phyloP scores from a whole-genome alignment of 35 echinoderm and acorn worm species.

The Hemicentrotus pulcherrimus region DNA sequence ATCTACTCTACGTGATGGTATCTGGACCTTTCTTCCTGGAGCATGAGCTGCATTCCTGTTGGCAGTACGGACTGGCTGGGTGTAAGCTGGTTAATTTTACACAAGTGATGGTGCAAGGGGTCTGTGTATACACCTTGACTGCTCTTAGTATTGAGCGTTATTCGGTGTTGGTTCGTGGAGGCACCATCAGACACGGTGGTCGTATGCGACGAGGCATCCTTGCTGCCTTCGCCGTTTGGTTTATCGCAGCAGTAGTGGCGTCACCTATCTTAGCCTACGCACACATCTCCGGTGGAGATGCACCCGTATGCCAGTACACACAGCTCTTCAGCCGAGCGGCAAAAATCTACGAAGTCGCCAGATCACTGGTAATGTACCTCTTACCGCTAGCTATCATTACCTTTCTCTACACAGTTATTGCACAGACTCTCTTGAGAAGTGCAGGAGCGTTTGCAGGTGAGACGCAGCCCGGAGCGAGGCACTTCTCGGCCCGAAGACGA shows the following conservation, averaged over 20 bases:
- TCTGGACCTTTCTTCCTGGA: conserved; percentile 71
- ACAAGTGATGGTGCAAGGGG: conserved; percentile 67
- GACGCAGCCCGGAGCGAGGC: conserved; percentile 79
- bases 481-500: conserved; percentile 77
- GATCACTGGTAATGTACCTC: conserved; percentile 57
- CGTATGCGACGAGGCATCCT: conserved; percentile 41
- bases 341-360: conserved; percentile 61
- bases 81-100: conserved; percentile 75
- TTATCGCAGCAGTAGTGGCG: conserved; percentile 43
- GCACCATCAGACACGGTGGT: conserved; percentile 26
- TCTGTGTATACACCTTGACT: conserved; percentile 70
- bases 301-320: conserved; percentile 55
- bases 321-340: conserved; percentile 24
- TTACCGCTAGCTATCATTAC: conserved; percentile 60
- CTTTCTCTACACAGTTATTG: conserved; percentile 72
- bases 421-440: conserved; percentile 68
- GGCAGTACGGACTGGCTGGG: conserved; percentile 55
- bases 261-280: conserved; percentile 60
- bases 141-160: conserved; percentile 74
- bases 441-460: conserved; percentile 73
- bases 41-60: conserved; percentile 60
- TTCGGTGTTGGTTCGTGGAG: conserved; percentile 55
- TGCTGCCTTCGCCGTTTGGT: conserved; percentile 56
- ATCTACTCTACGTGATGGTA: conserved; percentile 71
- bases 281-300: not conserved